Conservation (phyloP, 2,797 vertebrate genomes). For the Melanotaenia trifasciata region DNA sequence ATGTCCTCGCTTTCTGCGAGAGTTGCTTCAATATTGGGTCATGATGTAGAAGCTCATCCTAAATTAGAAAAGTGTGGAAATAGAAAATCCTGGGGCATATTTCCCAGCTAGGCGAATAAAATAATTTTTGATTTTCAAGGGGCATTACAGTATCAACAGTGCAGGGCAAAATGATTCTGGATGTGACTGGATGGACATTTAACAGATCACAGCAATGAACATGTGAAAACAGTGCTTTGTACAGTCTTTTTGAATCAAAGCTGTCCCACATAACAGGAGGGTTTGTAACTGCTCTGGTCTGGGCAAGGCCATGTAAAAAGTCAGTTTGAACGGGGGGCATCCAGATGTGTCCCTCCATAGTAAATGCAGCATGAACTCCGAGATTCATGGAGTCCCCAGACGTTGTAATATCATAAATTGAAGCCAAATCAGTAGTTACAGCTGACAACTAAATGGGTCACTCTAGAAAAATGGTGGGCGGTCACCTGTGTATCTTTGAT, state of each 20-base stretch:
- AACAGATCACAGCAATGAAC: constrained; percentile 3
- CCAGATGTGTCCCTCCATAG: background rate
- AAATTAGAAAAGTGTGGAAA: constrained; percentile 36
- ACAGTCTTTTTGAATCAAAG: background rate
- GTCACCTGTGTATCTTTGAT: background rate
- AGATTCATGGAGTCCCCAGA: background rate
- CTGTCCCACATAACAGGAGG: constrained; percentile 9
- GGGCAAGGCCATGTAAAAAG: background rate
- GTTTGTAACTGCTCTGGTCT: constrained; percentile 2
- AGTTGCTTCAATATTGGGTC: constrained; percentile 15
- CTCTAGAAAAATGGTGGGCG: background rate
- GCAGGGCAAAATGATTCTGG: background rate
- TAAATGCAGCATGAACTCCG: background rate
- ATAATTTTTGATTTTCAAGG: background rate
- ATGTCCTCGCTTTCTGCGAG: background rate
- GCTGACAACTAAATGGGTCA: constrained; percentile 4
- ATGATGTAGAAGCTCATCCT: constrained; percentile 25
- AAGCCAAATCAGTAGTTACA: constrained; percentile 9
- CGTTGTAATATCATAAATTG: background rate
- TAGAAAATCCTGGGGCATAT: constrained; percentile 12
- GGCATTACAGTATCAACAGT: background rate
- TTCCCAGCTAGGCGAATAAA: constrained; percentile 13
- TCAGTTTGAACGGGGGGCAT: background rate
- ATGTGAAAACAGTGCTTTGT: background rate
- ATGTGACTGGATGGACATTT: background rate